These are phyloP conservation scores for Montipora capricornis DNA, from an alignment of 64 coral and sea anemone genomes.

Conservation along the genomic window DNA sequence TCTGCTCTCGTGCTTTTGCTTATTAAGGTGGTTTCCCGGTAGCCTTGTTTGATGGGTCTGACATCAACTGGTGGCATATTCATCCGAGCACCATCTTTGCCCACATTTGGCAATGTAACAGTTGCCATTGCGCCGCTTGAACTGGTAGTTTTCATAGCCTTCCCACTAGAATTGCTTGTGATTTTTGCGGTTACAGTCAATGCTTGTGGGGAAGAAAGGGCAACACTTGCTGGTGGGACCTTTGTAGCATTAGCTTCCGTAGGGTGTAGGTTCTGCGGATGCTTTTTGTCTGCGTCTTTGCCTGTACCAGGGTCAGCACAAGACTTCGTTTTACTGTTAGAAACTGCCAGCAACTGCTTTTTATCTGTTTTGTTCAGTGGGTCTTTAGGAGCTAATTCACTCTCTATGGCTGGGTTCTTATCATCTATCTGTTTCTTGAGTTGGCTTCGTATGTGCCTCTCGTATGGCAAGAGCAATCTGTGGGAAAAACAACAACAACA, in stretches of 20 bases:
- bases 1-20: background rate
- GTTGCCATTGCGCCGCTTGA: background rate
- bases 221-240: background rate
- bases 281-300: background rate
- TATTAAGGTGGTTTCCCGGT: background rate
- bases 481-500: background rate
- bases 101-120: background rate
- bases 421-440: constrained; percentile 58
- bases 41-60: background rate
- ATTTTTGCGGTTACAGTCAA: background rate
- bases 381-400: background rate
- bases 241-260: background rate
- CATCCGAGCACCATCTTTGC: background rate
- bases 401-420: constrained; percentile 19
- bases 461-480: constrained; percentile 89
- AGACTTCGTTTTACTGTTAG: constrained; percentile 13
- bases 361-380: constrained; percentile 15
- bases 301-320: background rate
- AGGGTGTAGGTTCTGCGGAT: background rate
- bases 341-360: constrained; percentile 23
- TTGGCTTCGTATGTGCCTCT: constrained; percentile 61
- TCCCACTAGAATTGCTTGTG: background rate
- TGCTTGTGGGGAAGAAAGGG: background rate
- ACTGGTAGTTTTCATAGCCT: background rate
- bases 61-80: background rate